phyloP scores from a whole-genome alignment of 2,888 invertebrate genomes.

The Drosophila lacicola region DNA sequence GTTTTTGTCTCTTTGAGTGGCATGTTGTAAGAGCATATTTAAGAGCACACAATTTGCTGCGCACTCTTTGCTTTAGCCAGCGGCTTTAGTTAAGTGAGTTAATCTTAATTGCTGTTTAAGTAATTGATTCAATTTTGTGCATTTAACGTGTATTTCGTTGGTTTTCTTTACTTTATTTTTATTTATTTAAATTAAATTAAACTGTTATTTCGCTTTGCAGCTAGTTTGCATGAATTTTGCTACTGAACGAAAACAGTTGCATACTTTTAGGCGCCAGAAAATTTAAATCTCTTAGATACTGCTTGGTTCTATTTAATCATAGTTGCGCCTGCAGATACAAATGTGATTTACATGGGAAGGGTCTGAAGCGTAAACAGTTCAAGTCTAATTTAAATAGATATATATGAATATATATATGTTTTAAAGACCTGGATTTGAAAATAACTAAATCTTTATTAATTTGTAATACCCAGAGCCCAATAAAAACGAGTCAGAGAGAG shows the following conservation, averaged over 20 bases:
- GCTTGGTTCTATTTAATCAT: not conserved
- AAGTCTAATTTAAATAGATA: too few species aligned
- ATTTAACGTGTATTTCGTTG: not conserved
- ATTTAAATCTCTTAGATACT: not conserved
- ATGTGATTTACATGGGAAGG: too few species aligned
- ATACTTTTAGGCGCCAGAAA: slow-evolving; percentile 10
- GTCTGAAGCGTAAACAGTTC: too few species aligned
- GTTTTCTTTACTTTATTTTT: not conserved
- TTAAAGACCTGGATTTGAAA: too few species aligned
- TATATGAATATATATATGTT: too few species aligned
- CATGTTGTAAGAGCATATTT: slow-evolving; percentile 1
- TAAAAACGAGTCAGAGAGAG: too few species aligned
- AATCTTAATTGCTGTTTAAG: slow-evolving; percentile 1
- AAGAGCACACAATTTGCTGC: slow-evolving; percentile 16
- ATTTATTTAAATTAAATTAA: not conserved
- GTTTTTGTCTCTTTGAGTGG: slow-evolving; percentile 12
- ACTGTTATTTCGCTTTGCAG: not conserved
- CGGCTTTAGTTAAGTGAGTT: not conserved
- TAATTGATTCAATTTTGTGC: not conserved
- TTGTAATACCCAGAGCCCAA: too few species aligned
- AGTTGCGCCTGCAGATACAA: too few species aligned
- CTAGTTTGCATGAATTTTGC: too few species aligned
- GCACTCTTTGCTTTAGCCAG: not conserved
- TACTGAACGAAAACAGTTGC: not conserved
- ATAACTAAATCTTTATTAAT: too few species aligned